Evolutionary conservation across 2,888 invertebrate genomes (phyloP).

Genomic region (Scaeva pyrastri): DNA sequence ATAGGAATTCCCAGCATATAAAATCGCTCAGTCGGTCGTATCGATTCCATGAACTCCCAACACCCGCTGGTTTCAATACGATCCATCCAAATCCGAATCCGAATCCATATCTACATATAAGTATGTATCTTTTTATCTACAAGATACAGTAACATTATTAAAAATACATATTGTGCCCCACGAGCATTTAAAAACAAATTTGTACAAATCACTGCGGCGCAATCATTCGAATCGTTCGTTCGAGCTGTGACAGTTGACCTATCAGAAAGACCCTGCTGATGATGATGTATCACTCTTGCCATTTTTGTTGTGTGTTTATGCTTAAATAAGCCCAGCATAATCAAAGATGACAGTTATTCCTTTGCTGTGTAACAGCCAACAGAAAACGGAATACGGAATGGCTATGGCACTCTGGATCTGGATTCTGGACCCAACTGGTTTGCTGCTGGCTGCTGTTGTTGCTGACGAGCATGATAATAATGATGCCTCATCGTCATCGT

Average conservation of each 20-base stretch:
- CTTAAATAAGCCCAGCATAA: constrained; percentile 76
- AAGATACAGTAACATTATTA: constrained; percentile 11
- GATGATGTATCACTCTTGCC: constrained; percentile 78
- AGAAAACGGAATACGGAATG: neutral
- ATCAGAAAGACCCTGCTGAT: constrained; percentile 77
- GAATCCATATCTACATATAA: constrained; percentile 23
- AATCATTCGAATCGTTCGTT: constrained; percentile 76
- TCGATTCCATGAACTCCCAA: constrained; percentile 75
- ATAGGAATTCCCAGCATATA: constrained; percentile 70
- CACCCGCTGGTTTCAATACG: constrained; percentile 73
- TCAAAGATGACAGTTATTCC: constrained; percentile 75
- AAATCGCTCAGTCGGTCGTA: constrained; percentile 69
- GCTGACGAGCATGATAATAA: constrained; percentile 73
- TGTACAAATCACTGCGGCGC: constrained; percentile 75
- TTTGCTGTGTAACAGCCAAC: constrained; percentile 73
- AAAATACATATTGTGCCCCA: constrained; percentile 65
- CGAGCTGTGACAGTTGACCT: constrained; percentile 78
- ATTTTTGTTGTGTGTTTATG: constrained; percentile 76
- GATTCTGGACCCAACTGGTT: constrained; percentile 74
- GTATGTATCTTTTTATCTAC: constrained; percentile 58
- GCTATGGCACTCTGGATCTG: constrained; percentile 64
- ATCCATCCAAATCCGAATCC: constrained; percentile 52
- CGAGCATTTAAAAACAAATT: constrained; percentile 74
- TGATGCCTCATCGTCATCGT: constrained; percentile 61
- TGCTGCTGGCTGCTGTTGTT: constrained; percentile 63